Base-by-base conservation (phyloP, 2,797 vertebrate species). In the Gadopsis marmoratus region DNA sequence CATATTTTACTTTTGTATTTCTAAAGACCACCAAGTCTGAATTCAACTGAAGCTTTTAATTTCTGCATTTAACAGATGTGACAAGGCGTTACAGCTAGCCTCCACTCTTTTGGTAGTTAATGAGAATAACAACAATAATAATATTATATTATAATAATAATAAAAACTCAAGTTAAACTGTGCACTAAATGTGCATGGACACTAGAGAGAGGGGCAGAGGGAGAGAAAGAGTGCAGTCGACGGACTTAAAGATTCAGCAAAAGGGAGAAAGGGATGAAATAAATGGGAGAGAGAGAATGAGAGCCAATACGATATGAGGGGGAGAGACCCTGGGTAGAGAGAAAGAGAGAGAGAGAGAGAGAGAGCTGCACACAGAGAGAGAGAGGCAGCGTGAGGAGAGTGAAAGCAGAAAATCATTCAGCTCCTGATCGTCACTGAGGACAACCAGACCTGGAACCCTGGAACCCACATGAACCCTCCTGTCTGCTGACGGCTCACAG, bases 371-470 rank as follows among this genome's bases (percentile, higher is more conserved):
- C 39, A 79, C 55, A 58, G 74, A 66, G 68, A 16, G 69, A 29
- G 71, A 56, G 55, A 65, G 14, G 55, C 67, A 74, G 68, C 21
- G 9, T 26, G 78, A 76, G 67, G 54, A 67, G 71, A 69, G 74
- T 48, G 21, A 67, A 51, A 73, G 76, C 78, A 53, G 65, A 50
- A 26, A 75, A 70, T 68, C 89, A 72, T 62, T 84, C 75, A 67
- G 85, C 75, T 83, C 55, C 79, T 65, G 68, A 69, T 76, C 78
- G 43, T 61, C 82, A 48, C 33, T 26, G 79, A 72, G 16, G 65
- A 75, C 48, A 64, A 79, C 63, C 53, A 23, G n/a, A 58, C 51
- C 62, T 72, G 76, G 53, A 71, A 67, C 71, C 48, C 66, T 41
- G 61, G 26, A 63, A 67, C 55, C 64, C 48, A 50, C 50, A 14